A percentile compares a stretch with the other conserved stretches of the same genome.
phyloP scores from a whole-genome alignment of 2,113 vertebrate species.

The Nerophis ophidion region DNA sequence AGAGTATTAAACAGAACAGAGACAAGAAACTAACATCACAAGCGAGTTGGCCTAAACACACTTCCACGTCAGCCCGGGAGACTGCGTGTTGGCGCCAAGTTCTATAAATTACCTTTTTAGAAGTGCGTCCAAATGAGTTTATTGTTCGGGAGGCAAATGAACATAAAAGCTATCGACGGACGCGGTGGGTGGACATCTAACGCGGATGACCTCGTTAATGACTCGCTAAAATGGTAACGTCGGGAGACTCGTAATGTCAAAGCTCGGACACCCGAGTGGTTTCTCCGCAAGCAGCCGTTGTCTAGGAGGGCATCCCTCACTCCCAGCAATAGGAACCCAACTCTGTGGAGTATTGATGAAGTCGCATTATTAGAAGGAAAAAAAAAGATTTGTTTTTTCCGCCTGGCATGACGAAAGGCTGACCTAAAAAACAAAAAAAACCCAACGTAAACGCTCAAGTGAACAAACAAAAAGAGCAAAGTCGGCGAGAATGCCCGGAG shows the following conservation, averaged over 20 bases:
- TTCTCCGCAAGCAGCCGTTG: constrained; percentile 14
- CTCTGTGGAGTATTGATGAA: constrained; percentile 53
- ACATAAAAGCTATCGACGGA: constrained; percentile 40
- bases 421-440: constrained; percentile 54
- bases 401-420: constrained; percentile 57
- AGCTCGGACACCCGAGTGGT: not conserved
- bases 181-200: constrained; percentile 27
- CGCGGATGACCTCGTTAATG: constrained; percentile 34
- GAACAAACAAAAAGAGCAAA: constrained; percentile 58
- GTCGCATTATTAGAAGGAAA: constrained; percentile 46
- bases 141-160: constrained; percentile 41
- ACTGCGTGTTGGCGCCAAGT: constrained; percentile 15
- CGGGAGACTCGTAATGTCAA: constrained; percentile 4
- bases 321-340: constrained; percentile 37
- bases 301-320: constrained; percentile 26
- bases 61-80: constrained; percentile 1
- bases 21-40: too few species aligned
- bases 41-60: too few species aligned
- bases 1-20: too few species aligned
- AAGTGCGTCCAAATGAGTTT: constrained; percentile 32
- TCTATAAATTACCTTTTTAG: constrained; percentile 26
- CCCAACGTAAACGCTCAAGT: constrained; percentile 29
- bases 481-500: constrained; percentile 49
- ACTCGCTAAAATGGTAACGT: constrained; percentile 12
- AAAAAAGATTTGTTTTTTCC: constrained; percentile 33